A percentile compares a stretch with the other conserved stretches of the same genome.
Conservation (phyloP, 2,113 vertebrate species). For the Ochotona princeps region DNA sequence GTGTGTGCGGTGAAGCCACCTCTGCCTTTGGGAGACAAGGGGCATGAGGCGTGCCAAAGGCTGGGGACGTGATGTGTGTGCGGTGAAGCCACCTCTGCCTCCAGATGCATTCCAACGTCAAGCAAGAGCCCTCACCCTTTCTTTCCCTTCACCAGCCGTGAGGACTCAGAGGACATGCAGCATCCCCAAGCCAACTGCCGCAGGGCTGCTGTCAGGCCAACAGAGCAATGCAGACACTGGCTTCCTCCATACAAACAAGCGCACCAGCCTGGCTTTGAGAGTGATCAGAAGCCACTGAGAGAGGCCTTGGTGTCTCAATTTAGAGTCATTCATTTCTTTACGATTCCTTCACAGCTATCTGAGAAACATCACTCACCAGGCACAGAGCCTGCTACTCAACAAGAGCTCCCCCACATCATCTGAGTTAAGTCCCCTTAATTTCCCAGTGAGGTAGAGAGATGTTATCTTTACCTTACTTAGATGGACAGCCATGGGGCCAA, state of each 20-base stretch:
- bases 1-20: not conserved
- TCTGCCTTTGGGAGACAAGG: not conserved
- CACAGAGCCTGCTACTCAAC: not conserved
- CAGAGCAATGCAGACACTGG: accelerated
- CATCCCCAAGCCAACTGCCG: not conserved
- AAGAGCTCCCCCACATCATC: not conserved
- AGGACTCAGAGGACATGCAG: not conserved
- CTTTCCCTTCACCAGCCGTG: not conserved
- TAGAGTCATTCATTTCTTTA: not conserved
- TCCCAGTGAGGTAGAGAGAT: not conserved
- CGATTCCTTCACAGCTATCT: not conserved
- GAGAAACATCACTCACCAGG: not conserved
- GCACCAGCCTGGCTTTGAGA: not conserved
- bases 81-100: not conserved
- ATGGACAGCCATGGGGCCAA: not conserved
- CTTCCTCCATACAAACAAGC: not conserved
- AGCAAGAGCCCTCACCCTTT: not conserved
- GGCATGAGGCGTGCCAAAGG: not conserved
- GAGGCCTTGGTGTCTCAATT: not conserved
- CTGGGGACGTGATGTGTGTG: not conserved
- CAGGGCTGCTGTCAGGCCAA: not conserved
- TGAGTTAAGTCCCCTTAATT: not conserved
- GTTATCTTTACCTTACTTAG: not conserved
- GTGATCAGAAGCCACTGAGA: not conserved
- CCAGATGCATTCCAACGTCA: not conserved